A percentile compares a stretch with the other conserved stretches of the same genome.
Conservation (phyloP, 2,888 invertebrate genomes). For the Drosophila fulvimacula region DNA sequence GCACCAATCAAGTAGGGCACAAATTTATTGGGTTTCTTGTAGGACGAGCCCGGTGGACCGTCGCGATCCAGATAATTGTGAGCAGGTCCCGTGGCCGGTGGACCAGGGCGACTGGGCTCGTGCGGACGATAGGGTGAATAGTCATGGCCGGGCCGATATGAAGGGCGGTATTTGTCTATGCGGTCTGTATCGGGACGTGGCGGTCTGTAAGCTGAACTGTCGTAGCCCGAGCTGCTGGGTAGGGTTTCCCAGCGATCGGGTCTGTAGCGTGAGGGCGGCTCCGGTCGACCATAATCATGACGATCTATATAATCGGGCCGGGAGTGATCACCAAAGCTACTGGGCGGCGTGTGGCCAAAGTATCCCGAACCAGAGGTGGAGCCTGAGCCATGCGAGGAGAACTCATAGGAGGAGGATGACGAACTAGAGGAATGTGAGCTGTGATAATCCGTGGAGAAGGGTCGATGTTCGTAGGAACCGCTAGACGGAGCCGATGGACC, state of each 20-base stretch:
- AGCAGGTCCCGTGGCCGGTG: conserved; percentile 54
- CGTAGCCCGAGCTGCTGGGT: conserved; percentile 83
- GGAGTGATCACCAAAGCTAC: conserved; percentile 78
- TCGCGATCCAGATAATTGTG: conserved; percentile 82
- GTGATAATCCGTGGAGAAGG: conserved; percentile 77
- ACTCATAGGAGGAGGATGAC: conserved; percentile 74
- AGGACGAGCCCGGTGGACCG: conserved; percentile 62
- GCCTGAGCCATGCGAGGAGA: conserved; percentile 80
- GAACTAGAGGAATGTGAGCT: conserved; percentile 63
- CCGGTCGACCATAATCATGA: conserved; percentile 78
- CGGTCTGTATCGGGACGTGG: conserved; percentile 74
- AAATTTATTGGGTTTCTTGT: conserved; percentile 83
- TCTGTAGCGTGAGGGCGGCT: conserved; percentile 65
- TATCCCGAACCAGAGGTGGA: conserved; percentile 67
- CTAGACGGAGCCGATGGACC: conserved; percentile 75
- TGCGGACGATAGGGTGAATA: conserved; percentile 82
- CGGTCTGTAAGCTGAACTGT: conserved; percentile 68
- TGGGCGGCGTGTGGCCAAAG: conserved; percentile 81
- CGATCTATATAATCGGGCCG: conserved; percentile 81
- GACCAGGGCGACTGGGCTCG: conserved; percentile 54
- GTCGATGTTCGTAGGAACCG: conserved; percentile 79
- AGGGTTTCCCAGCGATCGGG: conserved; percentile 83
- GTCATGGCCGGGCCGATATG: conserved; percentile 79
- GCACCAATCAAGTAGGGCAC: conserved; percentile 87
- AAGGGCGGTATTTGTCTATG: conserved; percentile 80